These are phyloP conservation scores for Koerneria pararmatus DNA, from an alignment of 2,888 invertebrate genomes.

Conservation along the genomic window DNA sequence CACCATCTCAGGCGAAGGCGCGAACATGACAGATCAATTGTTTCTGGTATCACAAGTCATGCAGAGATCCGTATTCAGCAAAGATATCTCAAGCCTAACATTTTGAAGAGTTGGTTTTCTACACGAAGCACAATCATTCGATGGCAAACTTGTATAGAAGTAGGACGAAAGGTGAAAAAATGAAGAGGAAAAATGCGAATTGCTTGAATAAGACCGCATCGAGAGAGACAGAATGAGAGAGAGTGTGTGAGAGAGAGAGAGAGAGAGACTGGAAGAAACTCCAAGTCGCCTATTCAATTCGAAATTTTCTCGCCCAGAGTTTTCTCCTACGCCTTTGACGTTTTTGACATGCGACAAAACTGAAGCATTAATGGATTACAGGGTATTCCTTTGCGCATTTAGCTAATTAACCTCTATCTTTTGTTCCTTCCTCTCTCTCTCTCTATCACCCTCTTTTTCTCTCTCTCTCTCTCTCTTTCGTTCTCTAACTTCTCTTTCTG, in stretches of 20 bases:
- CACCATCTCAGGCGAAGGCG: too few species aligned
- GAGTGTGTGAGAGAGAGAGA: slow-evolving; percentile 16
- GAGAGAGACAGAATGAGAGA: slow-evolving; percentile 19
- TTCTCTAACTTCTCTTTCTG: background rate
- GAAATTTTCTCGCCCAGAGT: too few species aligned
- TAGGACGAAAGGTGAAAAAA: background rate
- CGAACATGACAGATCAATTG: too few species aligned
- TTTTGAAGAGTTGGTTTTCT: background rate
- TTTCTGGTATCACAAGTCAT: too few species aligned
- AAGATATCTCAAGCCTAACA: background rate
- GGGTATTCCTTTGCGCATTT: too few species aligned
- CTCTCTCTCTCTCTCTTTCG: slow-evolving; percentile 24
- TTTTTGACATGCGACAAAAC: too few species aligned
- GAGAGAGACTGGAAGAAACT: slow-evolving; percentile 21
- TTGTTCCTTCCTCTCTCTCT: slow-evolving; percentile 24
- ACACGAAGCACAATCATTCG: background rate
- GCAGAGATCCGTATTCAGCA: too few species aligned
- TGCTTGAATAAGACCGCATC: slow-evolving; percentile 17
- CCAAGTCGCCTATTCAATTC: too few species aligned
- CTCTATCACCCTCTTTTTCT: slow-evolving; percentile 23
- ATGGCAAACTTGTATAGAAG: background rate
- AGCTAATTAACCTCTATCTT: background rate
- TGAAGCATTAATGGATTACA: too few species aligned
- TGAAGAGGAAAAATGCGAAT: background rate
- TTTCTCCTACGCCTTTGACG: too few species aligned